A percentile compares a stretch with the other conserved stretches of the same genome.
These are phyloP conservation scores for Pseudonaja textilis DNA, from an alignment of 2,113 vertebrate species.

Conservation along the genomic window DNA sequence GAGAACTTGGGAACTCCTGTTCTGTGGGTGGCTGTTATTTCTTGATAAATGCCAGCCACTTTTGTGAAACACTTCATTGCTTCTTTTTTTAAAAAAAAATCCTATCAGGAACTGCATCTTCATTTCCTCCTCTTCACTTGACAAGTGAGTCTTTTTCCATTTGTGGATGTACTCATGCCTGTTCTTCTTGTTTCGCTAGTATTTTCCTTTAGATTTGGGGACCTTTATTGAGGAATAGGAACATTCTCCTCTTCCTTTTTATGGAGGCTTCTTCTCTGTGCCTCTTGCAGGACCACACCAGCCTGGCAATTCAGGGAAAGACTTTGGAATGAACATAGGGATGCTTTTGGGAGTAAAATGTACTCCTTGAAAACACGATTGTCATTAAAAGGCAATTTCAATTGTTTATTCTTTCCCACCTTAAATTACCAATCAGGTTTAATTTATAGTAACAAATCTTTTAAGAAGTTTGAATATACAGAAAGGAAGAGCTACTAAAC, in stretches of 20 bases:
- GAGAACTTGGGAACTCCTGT: not conserved
- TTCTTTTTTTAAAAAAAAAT: not conserved
- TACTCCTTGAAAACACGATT: not conserved
- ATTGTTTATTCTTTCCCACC: not conserved
- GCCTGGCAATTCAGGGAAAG: not conserved
- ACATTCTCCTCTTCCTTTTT: not conserved
- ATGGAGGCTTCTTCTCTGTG: not conserved
- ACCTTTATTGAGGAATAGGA: not conserved
- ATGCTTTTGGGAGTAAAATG: not conserved
- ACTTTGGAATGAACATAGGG: not conserved
- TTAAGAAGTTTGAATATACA: not conserved
- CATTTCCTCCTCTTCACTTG: not conserved
- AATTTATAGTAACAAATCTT: not conserved
- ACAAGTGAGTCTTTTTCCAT: not conserved
- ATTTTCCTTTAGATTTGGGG: not conserved
- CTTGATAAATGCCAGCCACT: not conserved
- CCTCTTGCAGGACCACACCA: not conserved
- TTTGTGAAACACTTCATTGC: not conserved
- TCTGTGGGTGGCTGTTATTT: not conserved
- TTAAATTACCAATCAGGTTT: not conserved
- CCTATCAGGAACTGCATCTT: not conserved
- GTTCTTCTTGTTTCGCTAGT: not conserved
- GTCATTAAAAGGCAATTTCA: not conserved
- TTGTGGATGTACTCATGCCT: not conserved
- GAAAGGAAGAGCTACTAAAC: not conserved